Evolutionary conservation across 2,888 invertebrate genomes (phyloP).

Genomic region (Caenorhabditis afra): DNA sequence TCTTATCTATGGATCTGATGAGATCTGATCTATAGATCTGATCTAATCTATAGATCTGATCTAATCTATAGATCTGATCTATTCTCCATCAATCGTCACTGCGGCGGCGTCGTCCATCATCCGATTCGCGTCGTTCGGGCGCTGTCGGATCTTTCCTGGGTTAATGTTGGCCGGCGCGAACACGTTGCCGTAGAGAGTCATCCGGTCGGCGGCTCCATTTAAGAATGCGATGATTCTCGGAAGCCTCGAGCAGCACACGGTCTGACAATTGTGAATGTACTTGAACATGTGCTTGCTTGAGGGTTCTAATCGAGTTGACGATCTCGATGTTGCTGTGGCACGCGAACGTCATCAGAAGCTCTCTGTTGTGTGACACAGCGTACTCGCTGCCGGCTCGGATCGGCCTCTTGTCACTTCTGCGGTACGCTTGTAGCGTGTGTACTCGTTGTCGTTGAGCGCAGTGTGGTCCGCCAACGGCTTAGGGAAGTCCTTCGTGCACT

Average conservation of each 20-base stretch:
- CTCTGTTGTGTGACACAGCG: constrained; percentile 18
- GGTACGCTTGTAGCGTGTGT: not conserved
- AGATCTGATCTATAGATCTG: too few relatives aligned
- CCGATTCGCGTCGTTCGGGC: too few relatives aligned
- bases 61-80: too few relatives aligned
- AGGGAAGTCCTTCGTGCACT: constrained; percentile 16
- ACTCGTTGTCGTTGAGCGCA: constrained; percentile 1
- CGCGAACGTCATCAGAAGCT: constrained; percentile 1
- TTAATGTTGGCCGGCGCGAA: too few relatives aligned
- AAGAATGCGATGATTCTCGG: too few relatives aligned
- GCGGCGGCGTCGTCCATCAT: too few relatives aligned
- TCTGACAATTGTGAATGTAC: constrained; percentile 41
- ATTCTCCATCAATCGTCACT: too few relatives aligned
- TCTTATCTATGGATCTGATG: too few relatives aligned
- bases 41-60: too few relatives aligned
- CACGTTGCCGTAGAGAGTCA: too few relatives aligned
- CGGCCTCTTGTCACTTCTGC: not conserved
- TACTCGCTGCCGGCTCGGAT: constrained; percentile 10
- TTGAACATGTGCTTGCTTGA: constrained; percentile 44
- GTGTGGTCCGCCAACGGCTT: not conserved
- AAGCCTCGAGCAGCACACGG: constrained; percentile 29
- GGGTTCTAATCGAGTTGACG: constrained; percentile 2
- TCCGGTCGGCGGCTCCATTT: too few relatives aligned
- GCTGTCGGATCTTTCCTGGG: too few relatives aligned
- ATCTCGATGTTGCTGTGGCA: constrained; percentile 35